Evolutionary conservation across 2,888 invertebrate species (phyloP).

Genomic region (Metallyticus violacea): DNA sequence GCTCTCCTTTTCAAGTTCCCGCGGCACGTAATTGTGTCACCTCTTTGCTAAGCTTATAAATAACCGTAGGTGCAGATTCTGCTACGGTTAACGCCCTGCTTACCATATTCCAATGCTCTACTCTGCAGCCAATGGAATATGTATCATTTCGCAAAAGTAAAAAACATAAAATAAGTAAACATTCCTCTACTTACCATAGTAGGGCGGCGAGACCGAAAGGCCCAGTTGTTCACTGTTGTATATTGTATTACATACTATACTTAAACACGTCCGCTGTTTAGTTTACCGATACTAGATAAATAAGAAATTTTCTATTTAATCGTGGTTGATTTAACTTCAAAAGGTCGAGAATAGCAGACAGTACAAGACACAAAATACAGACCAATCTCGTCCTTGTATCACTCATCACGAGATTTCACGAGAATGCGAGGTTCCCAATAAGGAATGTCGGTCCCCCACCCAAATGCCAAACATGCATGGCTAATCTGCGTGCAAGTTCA

Average conservation of each 20-base stretch:
- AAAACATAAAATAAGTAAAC: background rate
- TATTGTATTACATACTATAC: background rate
- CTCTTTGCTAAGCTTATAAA: background rate
- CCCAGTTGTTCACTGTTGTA: background rate
- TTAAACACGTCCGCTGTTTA: background rate
- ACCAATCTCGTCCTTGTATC: background rate
- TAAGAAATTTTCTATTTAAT: background rate
- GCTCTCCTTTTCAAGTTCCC: background rate
- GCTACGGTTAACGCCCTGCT: background rate
- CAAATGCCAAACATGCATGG: background rate
- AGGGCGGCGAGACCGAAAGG: background rate
- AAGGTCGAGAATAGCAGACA: background rate
- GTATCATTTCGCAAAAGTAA: background rate
- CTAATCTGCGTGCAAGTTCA: no score
- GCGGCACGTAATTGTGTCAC: background rate
- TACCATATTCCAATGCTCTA: background rate
- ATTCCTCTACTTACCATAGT: conserved; percentile 5
- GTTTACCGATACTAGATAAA: background rate
- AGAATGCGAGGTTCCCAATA: background rate
- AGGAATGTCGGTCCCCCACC: background rate
- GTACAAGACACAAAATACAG: background rate
- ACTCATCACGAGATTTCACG: background rate
- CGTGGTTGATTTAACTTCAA: background rate
- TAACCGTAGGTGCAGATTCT: background rate
- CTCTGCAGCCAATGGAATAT: background rate